Conservation (phyloP, 1,140 invertebrate species). For the Bombus affinis region DNA sequence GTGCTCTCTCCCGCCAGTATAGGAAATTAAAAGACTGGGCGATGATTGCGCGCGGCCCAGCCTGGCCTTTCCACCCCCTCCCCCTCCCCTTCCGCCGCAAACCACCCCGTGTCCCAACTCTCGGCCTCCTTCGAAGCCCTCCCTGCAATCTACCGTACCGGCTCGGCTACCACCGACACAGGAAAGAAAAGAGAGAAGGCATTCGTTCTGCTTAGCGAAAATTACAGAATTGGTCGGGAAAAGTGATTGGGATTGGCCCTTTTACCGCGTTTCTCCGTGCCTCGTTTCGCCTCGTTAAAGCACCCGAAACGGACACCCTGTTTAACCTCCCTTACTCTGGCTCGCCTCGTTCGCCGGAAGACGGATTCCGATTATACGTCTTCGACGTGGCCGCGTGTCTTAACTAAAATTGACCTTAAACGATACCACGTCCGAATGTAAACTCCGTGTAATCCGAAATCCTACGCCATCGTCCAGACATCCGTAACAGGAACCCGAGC, state of each 20-base stretch:
- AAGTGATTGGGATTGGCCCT: constrained; percentile 78
- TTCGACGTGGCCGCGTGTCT: not conserved
- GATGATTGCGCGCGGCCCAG: constrained; percentile 75
- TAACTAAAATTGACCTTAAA: not conserved
- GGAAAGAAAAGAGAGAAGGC: constrained; percentile 61
- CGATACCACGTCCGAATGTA: not conserved
- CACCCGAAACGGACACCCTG: constrained; percentile 69
- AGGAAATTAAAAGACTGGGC: constrained; percentile 81
- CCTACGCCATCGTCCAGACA: not conserved
- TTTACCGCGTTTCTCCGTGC: constrained; percentile 68
- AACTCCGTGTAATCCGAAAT: not conserved
- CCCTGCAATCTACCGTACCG: constrained; percentile 61
- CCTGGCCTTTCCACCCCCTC: constrained; percentile 45
- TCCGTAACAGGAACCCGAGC: not conserved
- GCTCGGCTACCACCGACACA: not conserved
- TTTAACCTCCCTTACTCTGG: constrained; percentile 29
- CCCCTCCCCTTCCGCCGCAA: not conserved
- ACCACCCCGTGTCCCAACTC: not conserved
- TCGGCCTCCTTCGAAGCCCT: not conserved
- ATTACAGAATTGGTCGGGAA: constrained; percentile 76
- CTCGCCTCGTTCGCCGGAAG: constrained; percentile 14
- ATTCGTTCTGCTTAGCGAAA: constrained; percentile 78
- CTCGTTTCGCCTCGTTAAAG: constrained; percentile 73
- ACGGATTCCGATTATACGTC: constrained; percentile 25
- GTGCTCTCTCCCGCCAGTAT: constrained; percentile 73